Evolutionary conservation across 2,113 vertebrate species (phyloP).

Genomic region (Platichthys flesus): DNA sequence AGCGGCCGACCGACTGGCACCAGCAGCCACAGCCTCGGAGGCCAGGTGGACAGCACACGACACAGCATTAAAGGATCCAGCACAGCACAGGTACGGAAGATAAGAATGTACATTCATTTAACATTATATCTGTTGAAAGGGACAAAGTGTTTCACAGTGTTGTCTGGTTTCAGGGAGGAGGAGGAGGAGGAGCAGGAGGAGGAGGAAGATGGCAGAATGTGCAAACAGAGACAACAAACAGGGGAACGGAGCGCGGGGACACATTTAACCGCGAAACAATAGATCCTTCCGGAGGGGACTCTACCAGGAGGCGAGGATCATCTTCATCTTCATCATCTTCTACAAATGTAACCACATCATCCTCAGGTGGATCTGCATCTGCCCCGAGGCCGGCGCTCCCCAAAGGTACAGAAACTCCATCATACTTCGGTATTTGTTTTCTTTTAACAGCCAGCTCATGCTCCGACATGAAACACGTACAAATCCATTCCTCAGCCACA

Average conservation of each 20-base stretch:
- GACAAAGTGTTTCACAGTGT: background rate
- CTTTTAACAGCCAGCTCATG: background rate
- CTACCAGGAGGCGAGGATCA: constrained; percentile 37
- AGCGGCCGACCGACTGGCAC: constrained; percentile 38
- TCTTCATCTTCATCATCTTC: constrained; percentile 64
- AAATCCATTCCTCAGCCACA: background rate
- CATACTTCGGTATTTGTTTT: background rate
- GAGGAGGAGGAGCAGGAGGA: constrained; percentile 37
- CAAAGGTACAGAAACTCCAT: constrained; percentile 70
- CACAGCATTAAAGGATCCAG: constrained; percentile 50
- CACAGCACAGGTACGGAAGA: constrained; percentile 42
- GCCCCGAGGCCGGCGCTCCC: constrained; percentile 69
- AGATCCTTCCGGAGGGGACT: constrained; percentile 42
- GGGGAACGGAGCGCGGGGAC: constrained; percentile 70
- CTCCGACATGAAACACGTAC: background rate
- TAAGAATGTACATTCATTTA: background rate
- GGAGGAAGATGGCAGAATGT: constrained; percentile 30
- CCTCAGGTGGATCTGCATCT: constrained; percentile 60
- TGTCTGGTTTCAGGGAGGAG: constrained; percentile 24
- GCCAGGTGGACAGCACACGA: constrained; percentile 10
- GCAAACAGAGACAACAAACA: constrained; percentile 28
- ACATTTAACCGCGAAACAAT: constrained; percentile 54
- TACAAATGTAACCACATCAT: constrained; percentile 48
- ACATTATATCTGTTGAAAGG: background rate
- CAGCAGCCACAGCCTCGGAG: constrained; percentile 11